Evolutionary conservation across 1,140 invertebrate species (phyloP).

Genomic region (Aphaenogaster ashmeadi): DNA sequence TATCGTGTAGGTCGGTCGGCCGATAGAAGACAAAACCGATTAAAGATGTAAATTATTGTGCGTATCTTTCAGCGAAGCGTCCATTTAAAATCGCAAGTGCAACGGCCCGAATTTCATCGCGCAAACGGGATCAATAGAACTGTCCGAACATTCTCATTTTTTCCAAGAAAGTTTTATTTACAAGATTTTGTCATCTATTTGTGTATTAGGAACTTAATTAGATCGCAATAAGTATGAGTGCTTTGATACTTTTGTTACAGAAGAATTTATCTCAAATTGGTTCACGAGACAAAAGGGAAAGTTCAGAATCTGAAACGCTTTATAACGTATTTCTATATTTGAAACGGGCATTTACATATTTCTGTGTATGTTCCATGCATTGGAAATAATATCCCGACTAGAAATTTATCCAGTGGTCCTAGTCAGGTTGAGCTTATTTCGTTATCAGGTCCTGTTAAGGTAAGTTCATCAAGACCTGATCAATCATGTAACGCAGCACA

Average conservation of each 20-base stretch:
- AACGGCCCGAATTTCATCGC: not conserved
- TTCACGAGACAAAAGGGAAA: not conserved
- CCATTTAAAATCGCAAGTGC: not conserved
- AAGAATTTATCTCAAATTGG: not conserved
- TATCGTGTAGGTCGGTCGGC: conserved; percentile 36
- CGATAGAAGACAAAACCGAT: conserved; percentile 52
- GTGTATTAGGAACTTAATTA: not conserved
- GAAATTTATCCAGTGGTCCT: no score
- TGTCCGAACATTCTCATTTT: not conserved
- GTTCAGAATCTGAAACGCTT: not conserved
- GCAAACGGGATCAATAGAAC: not conserved
- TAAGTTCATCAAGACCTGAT: no score
- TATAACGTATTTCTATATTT: not conserved
- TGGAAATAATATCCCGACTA: not conserved
- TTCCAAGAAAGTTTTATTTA: not conserved
- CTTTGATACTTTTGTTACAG: not conserved
- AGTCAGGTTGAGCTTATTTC: no score
- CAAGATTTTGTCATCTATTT: not conserved
- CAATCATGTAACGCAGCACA: no score
- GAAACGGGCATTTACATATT: not conserved
- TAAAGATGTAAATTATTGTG: conserved; percentile 60
- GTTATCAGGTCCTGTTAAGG: no score
- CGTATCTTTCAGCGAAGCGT: conserved; percentile 49
- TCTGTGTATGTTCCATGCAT: not conserved
- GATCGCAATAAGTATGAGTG: not conserved